Evolutionary conservation across 2,797 vertebrate species (phyloP), one percentile per base, ranked within the genome.

Genomic region (Saguinus oedipus): DNA sequence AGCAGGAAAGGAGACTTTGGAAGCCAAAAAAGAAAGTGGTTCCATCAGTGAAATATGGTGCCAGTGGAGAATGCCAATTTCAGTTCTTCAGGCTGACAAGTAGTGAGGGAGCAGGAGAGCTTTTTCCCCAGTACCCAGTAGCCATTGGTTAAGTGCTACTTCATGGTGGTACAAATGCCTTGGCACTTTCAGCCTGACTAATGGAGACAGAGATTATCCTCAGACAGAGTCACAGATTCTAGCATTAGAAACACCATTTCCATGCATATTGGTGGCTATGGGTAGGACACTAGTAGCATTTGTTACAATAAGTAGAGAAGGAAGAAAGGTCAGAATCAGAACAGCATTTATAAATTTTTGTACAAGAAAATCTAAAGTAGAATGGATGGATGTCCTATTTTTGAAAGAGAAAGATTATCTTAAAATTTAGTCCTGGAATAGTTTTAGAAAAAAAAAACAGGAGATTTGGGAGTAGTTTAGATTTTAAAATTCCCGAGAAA

Each of bases 401-500:
- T 53, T 27, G 24, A 78, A 84, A 85, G 11, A 55, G 6, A 10
- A 93, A 90, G 72, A 53, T 50, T 86, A 80, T 72, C 81, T 96
- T 88, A 83, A 96, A 88, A 70, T 87, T 90, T 74, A 81, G 82
- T 90, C 24, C 57, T 93, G 88, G 20, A 92, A 84, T 55, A 72
- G 39, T 90, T 92, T 90, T 50, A 70, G 50, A 2, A 93, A 27
- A 83, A 97, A 97, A 94, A 50, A 97, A 90, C 92, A 50, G 14
- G 57, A 27, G 44, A 57, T 46, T 85, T 92, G 80, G 42, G 75
- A n/a, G 17, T 70, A 75, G 70, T 95, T 93, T 83, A 12, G 15
- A 75, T 90, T 90, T 95, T 84, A 79, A 96, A 95, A 95, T 59
- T 3, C 80, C 89, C 92, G 95, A 95, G 94, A 97, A 97, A 90